These are phyloP conservation scores for Syrrhaptes paradoxus DNA, from an alignment of 2,113 vertebrate genomes.

Conservation along the genomic window DNA sequence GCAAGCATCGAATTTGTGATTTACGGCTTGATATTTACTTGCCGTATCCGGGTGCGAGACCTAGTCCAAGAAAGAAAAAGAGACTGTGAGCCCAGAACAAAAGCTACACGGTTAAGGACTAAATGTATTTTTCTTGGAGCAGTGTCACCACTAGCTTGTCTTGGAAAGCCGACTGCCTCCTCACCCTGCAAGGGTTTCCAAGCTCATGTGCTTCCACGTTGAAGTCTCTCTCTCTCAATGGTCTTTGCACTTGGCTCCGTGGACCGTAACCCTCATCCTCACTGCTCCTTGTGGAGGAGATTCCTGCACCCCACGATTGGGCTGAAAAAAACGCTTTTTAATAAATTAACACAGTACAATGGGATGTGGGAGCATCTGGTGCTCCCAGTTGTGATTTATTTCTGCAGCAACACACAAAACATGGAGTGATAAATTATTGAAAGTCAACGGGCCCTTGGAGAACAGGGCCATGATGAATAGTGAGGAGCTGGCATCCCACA, in stretches of 20 bases:
- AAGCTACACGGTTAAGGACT: constrained; percentile 37
- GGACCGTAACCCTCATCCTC: constrained; percentile 16
- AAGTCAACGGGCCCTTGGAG: constrained; percentile 48
- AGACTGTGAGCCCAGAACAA: constrained; percentile 40
- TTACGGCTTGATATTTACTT: constrained; percentile 61
- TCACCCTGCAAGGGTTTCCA: constrained; percentile 20
- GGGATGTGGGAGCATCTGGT: constrained; percentile 54
- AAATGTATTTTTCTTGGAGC: constrained; percentile 68
- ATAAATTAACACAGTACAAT: constrained; percentile 61
- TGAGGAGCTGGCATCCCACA: constrained; percentile 59
- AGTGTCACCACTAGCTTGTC: neutral
- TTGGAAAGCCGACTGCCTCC: constrained; percentile 41
- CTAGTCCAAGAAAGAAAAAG: constrained; percentile 58
- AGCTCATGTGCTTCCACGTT: constrained; percentile 15
- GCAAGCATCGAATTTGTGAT: constrained; percentile 42
- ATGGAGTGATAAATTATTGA: constrained; percentile 63
- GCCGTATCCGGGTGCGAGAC: constrained; percentile 50
- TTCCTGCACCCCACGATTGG: constrained; percentile 24
- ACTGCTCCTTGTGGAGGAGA: constrained; percentile 21
- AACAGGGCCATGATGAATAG: constrained; percentile 41
- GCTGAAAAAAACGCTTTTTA: constrained; percentile 29
- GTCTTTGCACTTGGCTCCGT: constrained; percentile 8
- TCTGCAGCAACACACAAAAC: constrained; percentile 49
- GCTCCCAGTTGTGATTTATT: constrained; percentile 69
- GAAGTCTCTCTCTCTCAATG: neutral